Base-by-base conservation (phyloP, 1,140 invertebrate genomes). In the Drosophila ambigua region DNA sequence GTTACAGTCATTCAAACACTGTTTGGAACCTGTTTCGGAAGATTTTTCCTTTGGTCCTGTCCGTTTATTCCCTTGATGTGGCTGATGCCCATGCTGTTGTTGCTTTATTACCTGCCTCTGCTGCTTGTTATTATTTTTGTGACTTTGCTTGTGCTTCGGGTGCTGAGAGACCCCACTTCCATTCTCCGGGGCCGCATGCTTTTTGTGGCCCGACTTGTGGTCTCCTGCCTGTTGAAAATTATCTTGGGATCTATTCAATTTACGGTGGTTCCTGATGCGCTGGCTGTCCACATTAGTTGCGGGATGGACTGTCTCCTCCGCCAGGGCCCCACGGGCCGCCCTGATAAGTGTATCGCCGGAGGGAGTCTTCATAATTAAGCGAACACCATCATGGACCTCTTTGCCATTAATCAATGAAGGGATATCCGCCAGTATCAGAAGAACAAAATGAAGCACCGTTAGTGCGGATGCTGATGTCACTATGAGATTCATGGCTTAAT, bases 261-360 rank as follows among this genome's bases (percentile, higher is more conserved):
- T 88, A 15, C 71, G 74, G 54, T 83, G 79, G 41, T 73, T 77
- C 44, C 67, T 88, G 1, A 23, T 16, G 15, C 83, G 83, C 16
- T 77, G 67, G 31, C 46, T 60, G 5, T 53, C 54, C 6, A 26
- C 48, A 48, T 43, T 62, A 15, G 41, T 45, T 4, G 49, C 26
- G 5, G 69, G 41, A 13, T 48, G 9, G 39, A 39, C 51, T 49
- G 61, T 6, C 2, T 43, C 49, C 41, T 50, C 41, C 48, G 57
- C 61, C 3, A 49, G 15, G 7, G 68, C 61, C 8, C 80, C 83
- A 2, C 83, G 83, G 6, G 72, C 75, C 5, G 76, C 58, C 13
- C 83, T 11, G 4, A 84, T 26, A 71, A 48, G 13, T 61, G 65
- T 11, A 79, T 60, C 46, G n/a, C 83, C 83, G 8, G 67, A 68